Evolutionary conservation across 2,888 invertebrate species (phyloP), one percentile per base, ranked within the genome.

Genomic region (Steinernema hermaphroditum): DNA sequence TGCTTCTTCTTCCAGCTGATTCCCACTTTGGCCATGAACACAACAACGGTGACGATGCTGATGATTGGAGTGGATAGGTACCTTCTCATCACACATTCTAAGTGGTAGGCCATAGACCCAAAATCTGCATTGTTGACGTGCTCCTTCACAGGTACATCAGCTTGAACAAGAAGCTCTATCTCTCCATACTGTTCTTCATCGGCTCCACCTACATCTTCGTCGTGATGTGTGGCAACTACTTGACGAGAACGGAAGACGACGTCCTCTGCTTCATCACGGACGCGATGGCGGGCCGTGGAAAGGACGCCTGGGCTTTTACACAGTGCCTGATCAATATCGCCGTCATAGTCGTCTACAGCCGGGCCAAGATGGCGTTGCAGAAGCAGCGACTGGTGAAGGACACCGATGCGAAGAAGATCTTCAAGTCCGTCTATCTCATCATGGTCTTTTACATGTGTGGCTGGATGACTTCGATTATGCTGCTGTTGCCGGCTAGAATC

Each of bases 211-310:
- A 46, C 46, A 46, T 46, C 46, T 16, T 16, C 22, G 9, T 19
- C 9, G 22, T 16, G 6, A 46, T 19, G n/a, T 6, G 6, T n/a
- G n/a, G 16, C n/a, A 19, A 19, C 54, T 54, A 54, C 54, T 27
- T 54, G 24, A 22, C 54, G 14, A 4, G n/a, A 6, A 27, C 2
- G 8, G 54, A 54, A 4, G 29, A 22, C 16, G n/a, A 22, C 12
- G 54, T 54, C 29, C 29, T 54, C 24, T 54, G 54, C 54, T 54
- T 54, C 29, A 54, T 54, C 29, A 54, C 54, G 14, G 54, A 54
- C 54, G 14, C 24, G 12, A 54, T 54, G 54, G 8, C 22, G 29
- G 54, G 54, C 16, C 24, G 22, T 12, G 24, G 14, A 8, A 54
- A 54, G 29, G 54, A 54, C 54, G 54, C 24, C 29, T 54, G 54